These are phyloP conservation scores for Pammene aurita DNA, from an alignment of 2,888 invertebrate species.

Conservation along the genomic window DNA sequence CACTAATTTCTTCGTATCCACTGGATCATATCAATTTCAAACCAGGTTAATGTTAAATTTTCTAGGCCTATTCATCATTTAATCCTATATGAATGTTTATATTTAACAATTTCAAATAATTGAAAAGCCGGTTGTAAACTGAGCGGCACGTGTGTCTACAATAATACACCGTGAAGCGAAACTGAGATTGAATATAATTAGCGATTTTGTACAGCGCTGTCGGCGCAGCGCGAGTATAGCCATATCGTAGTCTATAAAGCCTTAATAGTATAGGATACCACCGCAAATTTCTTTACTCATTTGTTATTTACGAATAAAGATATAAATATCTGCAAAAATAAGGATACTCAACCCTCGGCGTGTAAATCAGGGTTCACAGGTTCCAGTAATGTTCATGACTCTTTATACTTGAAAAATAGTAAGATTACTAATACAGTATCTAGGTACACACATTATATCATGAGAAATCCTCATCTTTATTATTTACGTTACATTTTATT, in stretches of 20 bases:
- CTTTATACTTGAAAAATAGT: too few relatives aligned
- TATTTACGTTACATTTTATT: too few relatives aligned
- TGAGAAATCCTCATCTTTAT: too few relatives aligned
- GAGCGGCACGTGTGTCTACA: slow-evolving; percentile 50
- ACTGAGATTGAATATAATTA: slow-evolving; percentile 70
- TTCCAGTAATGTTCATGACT: too few relatives aligned
- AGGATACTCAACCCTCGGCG: too few relatives aligned
- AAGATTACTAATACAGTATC: too few relatives aligned
- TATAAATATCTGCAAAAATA: neutral
- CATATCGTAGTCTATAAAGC: slow-evolving; percentile 45
- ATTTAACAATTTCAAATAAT: slow-evolving; percentile 34
- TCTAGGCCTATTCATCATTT: neutral
- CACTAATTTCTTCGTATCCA: too few relatives aligned
- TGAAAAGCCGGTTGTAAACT: slow-evolving; percentile 50
- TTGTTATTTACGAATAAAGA: neutral
- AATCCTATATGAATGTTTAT: too few relatives aligned
- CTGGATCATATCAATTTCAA: too few relatives aligned
- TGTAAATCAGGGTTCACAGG: too few relatives aligned
- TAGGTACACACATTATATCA: too few relatives aligned
- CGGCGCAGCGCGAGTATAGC: slow-evolving; percentile 36
- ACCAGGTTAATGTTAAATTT: neutral
- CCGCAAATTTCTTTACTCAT: neutral
- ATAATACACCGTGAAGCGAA: slow-evolving; percentile 53
- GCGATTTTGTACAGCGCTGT: slow-evolving; percentile 74
- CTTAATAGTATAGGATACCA: neutral